Percentiles rank a stretch among this genome's conserved stretches.
phyloP scores from a whole-genome alignment of 2,113 vertebrate species.

The Podilymbus podiceps region DNA sequence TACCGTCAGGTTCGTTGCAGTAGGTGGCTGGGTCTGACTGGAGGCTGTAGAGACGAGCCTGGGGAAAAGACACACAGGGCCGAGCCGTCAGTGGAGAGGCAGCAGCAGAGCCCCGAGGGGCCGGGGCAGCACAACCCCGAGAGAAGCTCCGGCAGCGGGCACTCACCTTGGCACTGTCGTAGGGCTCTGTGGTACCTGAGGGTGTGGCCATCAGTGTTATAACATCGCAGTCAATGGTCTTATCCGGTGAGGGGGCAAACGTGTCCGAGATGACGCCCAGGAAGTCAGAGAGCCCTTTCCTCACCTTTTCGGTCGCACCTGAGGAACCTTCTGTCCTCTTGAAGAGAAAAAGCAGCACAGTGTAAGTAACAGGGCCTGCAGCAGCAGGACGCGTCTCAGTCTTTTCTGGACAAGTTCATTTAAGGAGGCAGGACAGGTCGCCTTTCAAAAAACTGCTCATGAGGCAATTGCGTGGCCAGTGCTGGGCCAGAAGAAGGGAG shows the following conservation, averaged over 20 bases:
- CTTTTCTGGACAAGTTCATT: neutral
- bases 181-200: slow-evolving; percentile 91
- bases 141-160: rapidly evolving
- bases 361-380: neutral
- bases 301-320: slow-evolving; percentile 92
- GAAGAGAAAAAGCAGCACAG: neutral
- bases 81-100: neutral
- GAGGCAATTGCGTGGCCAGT: rapidly evolving
- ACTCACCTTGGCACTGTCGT: slow-evolving; percentile 91
- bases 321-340: slow-evolving; percentile 88
- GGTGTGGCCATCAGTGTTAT: slow-evolving; percentile 95
- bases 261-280: slow-evolving; percentile 96
- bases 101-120: neutral
- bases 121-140: rapidly evolving
- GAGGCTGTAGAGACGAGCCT: slow-evolving; percentile 96
- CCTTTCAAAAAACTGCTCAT: neutral
- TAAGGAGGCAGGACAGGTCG: neutral
- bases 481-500: neutral
- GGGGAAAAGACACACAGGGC: neutral
- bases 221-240: slow-evolving; percentile 97
- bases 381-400: neutral
- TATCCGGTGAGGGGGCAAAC: slow-evolving; percentile 92
- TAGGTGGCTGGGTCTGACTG: slow-evolving; percentile 98
- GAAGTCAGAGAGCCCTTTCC: slow-evolving; percentile 92
- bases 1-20: slow-evolving; percentile 98